Evolutionary conservation across 2,888 invertebrate species (phyloP).

Genomic region (Lasioglossum oenotherae): DNA sequence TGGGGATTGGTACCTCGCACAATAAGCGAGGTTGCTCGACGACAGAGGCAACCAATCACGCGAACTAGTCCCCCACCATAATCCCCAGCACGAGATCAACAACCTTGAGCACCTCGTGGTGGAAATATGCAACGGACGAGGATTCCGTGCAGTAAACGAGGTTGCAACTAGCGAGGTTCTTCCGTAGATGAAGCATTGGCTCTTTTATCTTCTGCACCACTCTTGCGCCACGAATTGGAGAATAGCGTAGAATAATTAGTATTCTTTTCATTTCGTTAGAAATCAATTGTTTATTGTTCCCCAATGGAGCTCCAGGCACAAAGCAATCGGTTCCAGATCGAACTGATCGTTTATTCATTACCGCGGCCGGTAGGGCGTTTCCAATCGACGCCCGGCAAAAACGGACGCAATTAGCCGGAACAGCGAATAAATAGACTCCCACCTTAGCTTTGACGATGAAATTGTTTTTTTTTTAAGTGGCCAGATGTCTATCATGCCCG

Average conservation of each 20-base stretch:
- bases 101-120: neutral
- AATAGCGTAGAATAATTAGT: neutral
- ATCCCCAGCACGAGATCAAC: neutral
- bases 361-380: neutral
- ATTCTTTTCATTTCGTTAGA: neutral
- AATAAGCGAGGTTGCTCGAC: neutral
- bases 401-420: constrained; percentile 14
- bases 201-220: neutral
- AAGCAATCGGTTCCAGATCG: neutral
- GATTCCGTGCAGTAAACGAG: neutral
- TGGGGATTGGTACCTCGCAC: neutral
- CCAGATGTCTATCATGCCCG: constrained; percentile 36
- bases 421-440: neutral
- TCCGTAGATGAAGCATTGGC: neutral
- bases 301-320: neutral
- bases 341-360: neutral
- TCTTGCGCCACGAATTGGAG: neutral
- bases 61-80: neutral
- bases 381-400: neutral
- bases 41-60: too few relatives aligned
- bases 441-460: constrained; percentile 11
- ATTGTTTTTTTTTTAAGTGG: constrained; percentile 30
- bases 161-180: neutral
- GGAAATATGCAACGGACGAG: neutral
- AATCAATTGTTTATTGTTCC: neutral